These are phyloP conservation scores for Eremophila alpestris DNA, from an alignment of 2,797 vertebrate genomes.

Conservation along the genomic window DNA sequence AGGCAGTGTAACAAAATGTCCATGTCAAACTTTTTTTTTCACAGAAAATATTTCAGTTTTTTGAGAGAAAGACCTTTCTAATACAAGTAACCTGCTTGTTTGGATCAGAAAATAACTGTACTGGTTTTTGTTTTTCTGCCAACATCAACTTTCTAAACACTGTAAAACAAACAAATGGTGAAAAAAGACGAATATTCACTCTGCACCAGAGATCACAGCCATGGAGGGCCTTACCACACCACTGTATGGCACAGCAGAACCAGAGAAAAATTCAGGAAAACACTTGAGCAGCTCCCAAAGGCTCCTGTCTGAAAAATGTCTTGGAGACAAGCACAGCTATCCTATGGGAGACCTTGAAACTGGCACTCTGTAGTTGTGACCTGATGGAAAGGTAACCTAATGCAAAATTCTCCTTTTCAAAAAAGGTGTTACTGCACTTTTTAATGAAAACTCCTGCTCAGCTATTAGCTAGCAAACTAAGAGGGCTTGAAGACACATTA, in stretches of 20 bases:
- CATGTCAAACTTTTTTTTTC: neutral
- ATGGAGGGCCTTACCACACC: neutral
- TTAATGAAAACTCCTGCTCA: neutral
- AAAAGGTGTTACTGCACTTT: neutral
- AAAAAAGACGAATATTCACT: neutral
- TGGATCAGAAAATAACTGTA: neutral
- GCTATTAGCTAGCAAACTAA: neutral
- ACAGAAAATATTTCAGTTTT: neutral
- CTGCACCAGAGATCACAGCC: neutral
- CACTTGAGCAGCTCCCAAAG: neutral
- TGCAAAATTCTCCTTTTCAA: neutral
- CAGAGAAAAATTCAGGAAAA: neutral
- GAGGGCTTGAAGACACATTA: neutral
- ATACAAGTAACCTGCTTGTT: neutral
- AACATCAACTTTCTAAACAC: conserved; percentile 33
- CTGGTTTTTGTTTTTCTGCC: neutral
- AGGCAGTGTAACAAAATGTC: neutral
- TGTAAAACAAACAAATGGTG: conserved; percentile 6
- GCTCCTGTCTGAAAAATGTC: neutral
- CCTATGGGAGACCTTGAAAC: neutral
- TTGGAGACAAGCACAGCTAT: neutral
- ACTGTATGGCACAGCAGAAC: neutral
- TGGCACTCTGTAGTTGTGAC: neutral
- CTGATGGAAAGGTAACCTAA: neutral
- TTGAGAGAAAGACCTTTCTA: neutral